phyloP scores from a whole-genome alignment of 2,888 invertebrate genomes.

The Thalpophila matura region DNA sequence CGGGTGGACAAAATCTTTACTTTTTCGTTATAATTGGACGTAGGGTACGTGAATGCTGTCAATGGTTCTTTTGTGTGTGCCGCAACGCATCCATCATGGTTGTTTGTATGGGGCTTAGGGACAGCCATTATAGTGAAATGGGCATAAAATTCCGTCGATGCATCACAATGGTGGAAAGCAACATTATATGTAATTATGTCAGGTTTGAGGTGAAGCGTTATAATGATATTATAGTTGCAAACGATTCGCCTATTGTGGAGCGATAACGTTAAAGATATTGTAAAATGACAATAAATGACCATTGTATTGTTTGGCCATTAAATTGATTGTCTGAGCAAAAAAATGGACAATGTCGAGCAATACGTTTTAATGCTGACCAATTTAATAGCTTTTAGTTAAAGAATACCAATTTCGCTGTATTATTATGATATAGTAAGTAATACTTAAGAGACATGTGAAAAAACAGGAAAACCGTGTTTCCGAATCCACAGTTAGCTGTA shows the following conservation, averaged over 20 bases:
- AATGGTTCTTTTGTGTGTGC: slow-evolving; percentile 81
- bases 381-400: not conserved
- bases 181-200: slow-evolving; percentile 82
- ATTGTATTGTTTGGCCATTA: slow-evolving; percentile 50
- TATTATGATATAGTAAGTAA: not conserved
- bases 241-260: slow-evolving; percentile 59
- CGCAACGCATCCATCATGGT: slow-evolving; percentile 83
- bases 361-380: slow-evolving; percentile 3
- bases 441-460: not conserved
- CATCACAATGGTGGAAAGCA: slow-evolving; percentile 76
- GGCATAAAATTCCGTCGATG: slow-evolving; percentile 84
- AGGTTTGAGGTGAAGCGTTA: slow-evolving; percentile 75
- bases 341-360: slow-evolving; percentile 5
- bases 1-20: slow-evolving; percentile 76
- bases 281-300: slow-evolving; percentile 47
- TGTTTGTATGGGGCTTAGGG: slow-evolving; percentile 77
- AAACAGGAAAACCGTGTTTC: slow-evolving; percentile 1
- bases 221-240: slow-evolving; percentile 74
- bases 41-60: slow-evolving; percentile 73
- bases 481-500: slow-evolving; percentile 8
- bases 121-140: slow-evolving; percentile 82
- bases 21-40: slow-evolving; percentile 81
- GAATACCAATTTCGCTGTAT: not conserved
- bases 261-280: slow-evolving; percentile 38
- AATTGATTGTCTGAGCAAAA: slow-evolving; percentile 41